Percentiles rank a stretch among this genome's conserved stretches.
phyloP scores from a whole-genome alignment of 2,888 invertebrate species.

The Cybosia mesomella region DNA sequence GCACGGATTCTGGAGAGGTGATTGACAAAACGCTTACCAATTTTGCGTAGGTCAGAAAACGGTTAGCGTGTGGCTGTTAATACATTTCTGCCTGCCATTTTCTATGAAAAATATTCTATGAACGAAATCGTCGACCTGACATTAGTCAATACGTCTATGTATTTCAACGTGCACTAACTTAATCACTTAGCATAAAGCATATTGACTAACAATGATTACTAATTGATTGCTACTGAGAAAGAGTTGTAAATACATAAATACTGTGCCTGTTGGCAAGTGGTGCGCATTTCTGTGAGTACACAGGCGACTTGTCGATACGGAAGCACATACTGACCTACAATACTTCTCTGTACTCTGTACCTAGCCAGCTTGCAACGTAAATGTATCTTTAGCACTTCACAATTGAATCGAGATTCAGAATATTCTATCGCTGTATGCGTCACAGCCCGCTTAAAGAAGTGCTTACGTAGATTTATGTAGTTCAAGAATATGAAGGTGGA shows the following conservation, averaged over 20 bases:
- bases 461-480: constrained; percentile 10
- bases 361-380: constrained; percentile 56
- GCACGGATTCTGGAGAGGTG: no score
- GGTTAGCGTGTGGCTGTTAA: not conserved
- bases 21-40: no score
- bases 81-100: no score
- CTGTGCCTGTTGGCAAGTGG: constrained; percentile 65
- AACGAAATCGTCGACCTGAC: not conserved
- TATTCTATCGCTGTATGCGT: constrained; percentile 20
- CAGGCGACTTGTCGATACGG: constrained; percentile 60
- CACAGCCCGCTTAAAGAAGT: constrained; percentile 22
- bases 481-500: constrained; percentile 28
- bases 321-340: constrained; percentile 75
- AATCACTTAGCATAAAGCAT: constrained; percentile 2
- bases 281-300: constrained; percentile 59
- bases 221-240: constrained; percentile 10
- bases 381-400: constrained; percentile 41
- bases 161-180: not conserved
- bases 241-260: not conserved
- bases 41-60: not conserved
- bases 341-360: constrained; percentile 48
- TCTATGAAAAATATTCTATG: no score
- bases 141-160: constrained; percentile 5
- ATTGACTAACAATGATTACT: constrained; percentile 11
- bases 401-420: constrained; percentile 37